A percentile compares a stretch with the other conserved stretches of the same genome.
Evolutionary conservation across 2,797 vertebrate species (phyloP).

Genomic region (Neosilurus hyrtlii): DNA sequence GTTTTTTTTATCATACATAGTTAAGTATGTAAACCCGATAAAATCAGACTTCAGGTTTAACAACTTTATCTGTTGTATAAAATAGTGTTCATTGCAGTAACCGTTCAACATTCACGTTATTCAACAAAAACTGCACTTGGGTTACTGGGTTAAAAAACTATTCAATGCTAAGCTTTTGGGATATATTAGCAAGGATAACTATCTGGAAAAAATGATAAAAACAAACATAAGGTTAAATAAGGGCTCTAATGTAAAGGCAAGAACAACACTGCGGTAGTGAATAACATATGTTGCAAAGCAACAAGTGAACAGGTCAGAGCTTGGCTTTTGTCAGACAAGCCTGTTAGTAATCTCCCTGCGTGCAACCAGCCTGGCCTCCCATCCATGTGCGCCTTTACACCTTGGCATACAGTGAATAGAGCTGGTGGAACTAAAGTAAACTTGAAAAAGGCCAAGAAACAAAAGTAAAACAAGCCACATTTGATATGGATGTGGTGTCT

Average conservation of each 20-base stretch:
- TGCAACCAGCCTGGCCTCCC: constrained; percentile 47
- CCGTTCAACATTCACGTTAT: constrained; percentile 56
- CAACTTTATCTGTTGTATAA: constrained; percentile 55
- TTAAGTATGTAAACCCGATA: constrained; percentile 36
- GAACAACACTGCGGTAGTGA: constrained; percentile 72
- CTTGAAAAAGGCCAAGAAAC: constrained; percentile 46
- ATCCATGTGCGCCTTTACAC: constrained; percentile 57
- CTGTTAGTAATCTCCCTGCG: constrained; percentile 57
- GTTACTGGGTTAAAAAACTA: constrained; percentile 49
- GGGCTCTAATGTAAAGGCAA: constrained; percentile 43
- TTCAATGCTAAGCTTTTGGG: constrained; percentile 62
- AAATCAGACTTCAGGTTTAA: constrained; percentile 39
- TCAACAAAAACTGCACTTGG: constrained; percentile 53
- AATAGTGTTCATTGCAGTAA: constrained; percentile 63
- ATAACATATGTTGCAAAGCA: constrained; percentile 67
- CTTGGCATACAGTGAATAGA: constrained; percentile 51
- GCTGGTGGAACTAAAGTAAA: constrained; percentile 40
- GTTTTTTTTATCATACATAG: neutral
- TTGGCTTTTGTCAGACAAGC: constrained; percentile 52
- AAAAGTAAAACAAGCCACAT: constrained; percentile 46
- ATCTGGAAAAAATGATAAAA: constrained; percentile 68
- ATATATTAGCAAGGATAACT: constrained; percentile 68
- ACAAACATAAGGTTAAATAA: constrained; percentile 72
- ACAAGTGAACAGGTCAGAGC: constrained; percentile 57
- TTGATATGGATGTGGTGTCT: constrained; percentile 49